Evolutionary conservation across 2,797 vertebrate genomes (phyloP).

Genomic region (Ciconia nigra): DNA sequence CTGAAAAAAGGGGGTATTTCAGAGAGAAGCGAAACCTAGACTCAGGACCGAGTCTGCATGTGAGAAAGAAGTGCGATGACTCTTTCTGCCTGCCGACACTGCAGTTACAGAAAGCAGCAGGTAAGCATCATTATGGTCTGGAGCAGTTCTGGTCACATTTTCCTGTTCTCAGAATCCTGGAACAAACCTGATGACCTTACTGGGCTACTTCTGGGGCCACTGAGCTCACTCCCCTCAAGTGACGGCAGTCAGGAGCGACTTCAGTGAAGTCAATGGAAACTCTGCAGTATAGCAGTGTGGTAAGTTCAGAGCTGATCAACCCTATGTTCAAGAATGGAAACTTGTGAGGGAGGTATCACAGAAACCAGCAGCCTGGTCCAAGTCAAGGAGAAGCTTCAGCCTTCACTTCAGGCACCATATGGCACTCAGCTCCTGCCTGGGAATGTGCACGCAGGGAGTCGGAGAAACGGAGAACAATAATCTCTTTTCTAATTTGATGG

Average conservation of each 20-base stretch:
- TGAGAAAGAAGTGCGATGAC: not conserved
- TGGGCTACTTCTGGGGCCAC: not conserved
- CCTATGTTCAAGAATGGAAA: not conserved
- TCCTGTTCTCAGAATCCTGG: not conserved
- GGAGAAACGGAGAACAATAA: not conserved
- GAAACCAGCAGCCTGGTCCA: not conserved
- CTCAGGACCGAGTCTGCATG: fast-evolving
- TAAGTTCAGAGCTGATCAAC: not conserved
- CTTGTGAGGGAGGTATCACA: not conserved
- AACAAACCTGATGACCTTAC: not conserved
- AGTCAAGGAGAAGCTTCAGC: not conserved
- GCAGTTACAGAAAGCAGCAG: not conserved
- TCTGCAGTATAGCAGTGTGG: not conserved
- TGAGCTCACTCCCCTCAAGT: not conserved
- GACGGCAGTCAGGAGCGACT: not conserved
- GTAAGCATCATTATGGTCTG: not conserved
- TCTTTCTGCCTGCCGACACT: not conserved
- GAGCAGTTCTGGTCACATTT: not conserved
- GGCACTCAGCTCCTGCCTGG: not conserved
- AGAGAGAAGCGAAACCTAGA: not conserved
- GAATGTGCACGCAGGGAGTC: fast-evolving
- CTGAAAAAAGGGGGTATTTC: not conserved
- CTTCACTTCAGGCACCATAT: not conserved
- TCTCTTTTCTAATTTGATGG: too few relatives aligned
- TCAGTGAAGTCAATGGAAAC: not conserved